Evolutionary conservation across 2,888 invertebrate genomes (phyloP), one percentile per base, ranked within the genome.

Genomic region (Lobophora halterata): DNA sequence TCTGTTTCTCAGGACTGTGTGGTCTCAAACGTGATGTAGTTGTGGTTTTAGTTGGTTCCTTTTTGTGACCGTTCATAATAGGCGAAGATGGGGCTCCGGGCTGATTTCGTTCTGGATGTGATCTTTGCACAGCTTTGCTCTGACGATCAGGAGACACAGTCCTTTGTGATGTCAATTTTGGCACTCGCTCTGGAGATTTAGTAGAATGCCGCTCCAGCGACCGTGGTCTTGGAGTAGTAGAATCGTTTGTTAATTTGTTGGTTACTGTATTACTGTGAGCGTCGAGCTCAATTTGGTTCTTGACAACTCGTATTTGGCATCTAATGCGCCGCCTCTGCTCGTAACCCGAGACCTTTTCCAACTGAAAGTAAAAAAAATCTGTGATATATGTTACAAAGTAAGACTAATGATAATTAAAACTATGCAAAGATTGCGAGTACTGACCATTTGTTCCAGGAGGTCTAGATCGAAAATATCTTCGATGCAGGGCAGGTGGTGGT

Each of bases 301-400:
- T 93, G 4, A 93, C 92, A 8, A 93, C 71, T 46, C 95, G 89
- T 44, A 95, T 93, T 74, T 95, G 94, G 1, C 93, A 89, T 46
- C 95, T 89, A 35, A 95, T 93, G 52, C 93, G 90, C 46, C 94
- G 90, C 54, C 95, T 86, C 60, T 94, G 89, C 65, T 95, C 95
- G 69, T 95, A 95, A 46, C 92, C 92, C 34, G 90, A 90, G 39
- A 93, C 92, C 62, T 91, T 92, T 79, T 94, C 93, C 72, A 95
- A 80, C 91, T 93, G 83, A 60, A 89, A 89, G 56, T 48, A 47
- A 64, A 46, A 62, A 42, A 35, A 58, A 3, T 5, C 4, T 28
- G 42, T 52, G 63, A 49, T 54, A 46, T n/a, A n/a, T n/a, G n/a
- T n/a, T n/a, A 30, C 52, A 53, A 38, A 61, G 30, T 38, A 38